Conservation (phyloP, 2,888 invertebrate species). For the Sycophila texana region DNA sequence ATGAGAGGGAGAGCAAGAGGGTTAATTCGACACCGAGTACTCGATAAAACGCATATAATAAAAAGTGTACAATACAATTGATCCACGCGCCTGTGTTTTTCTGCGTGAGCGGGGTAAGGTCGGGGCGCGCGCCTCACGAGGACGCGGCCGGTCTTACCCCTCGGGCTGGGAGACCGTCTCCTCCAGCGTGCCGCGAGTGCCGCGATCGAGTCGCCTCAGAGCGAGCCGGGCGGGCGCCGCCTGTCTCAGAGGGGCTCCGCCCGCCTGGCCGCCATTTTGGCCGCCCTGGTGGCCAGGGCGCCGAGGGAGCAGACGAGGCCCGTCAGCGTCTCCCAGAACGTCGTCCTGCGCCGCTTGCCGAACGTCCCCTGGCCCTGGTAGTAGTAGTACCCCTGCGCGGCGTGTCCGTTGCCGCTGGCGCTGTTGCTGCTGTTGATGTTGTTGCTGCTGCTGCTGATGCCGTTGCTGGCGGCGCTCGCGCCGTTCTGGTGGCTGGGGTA, state of each 20-base stretch:
- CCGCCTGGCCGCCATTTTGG: constrained; percentile 71
- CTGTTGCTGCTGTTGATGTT: constrained; percentile 56
- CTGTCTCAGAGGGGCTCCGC: constrained; percentile 68
- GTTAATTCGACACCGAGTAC: too few species aligned
- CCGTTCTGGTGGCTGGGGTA: background rate
- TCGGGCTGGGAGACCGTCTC: background rate
- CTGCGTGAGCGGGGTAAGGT: too few species aligned
- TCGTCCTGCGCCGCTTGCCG: constrained; percentile 58
- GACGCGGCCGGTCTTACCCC: too few species aligned
- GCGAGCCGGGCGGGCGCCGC: constrained; percentile 13
- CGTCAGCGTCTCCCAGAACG: constrained; percentile 75
- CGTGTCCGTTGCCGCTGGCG: constrained; percentile 56
- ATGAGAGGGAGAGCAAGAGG: too few species aligned
- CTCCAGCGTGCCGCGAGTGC: background rate
- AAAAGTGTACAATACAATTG: too few species aligned
- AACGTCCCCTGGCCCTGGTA: constrained; percentile 52
- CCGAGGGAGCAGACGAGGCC: constrained; percentile 76
- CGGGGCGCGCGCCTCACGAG: too few species aligned
- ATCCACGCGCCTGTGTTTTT: too few species aligned
- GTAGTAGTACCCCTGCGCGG: constrained; percentile 60
- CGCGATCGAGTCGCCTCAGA: background rate
- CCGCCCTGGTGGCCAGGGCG: constrained; percentile 73
- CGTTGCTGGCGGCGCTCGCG: background rate
- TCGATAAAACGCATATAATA: too few species aligned
- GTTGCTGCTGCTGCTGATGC: constrained; percentile 53